Percentiles rank a stretch among this genome's conserved stretches.
phyloP scores from a whole-genome alignment of 1,140 invertebrate genomes.

The Cataglyphis hispanica region DNA sequence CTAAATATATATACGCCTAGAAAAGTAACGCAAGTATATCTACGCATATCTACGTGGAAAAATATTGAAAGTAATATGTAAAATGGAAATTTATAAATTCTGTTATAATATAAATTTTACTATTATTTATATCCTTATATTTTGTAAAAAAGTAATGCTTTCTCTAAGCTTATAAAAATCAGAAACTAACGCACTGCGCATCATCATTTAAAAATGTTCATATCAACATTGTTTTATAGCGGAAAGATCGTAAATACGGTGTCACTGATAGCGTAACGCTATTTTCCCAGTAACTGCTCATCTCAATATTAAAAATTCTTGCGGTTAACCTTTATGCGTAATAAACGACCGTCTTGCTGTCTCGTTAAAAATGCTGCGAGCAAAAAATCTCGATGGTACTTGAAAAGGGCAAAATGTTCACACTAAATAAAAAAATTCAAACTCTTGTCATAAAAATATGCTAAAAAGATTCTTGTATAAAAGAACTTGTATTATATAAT shows the following conservation, averaged over 20 bases:
- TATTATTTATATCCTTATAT: no score
- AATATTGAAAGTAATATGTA: background rate
- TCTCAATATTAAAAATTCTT: conserved; percentile 33
- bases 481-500: background rate
- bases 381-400: background rate
- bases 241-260: background rate
- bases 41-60: background rate
- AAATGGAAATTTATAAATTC: no score
- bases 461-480: background rate
- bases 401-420: background rate
- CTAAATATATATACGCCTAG: background rate
- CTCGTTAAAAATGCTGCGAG: background rate
- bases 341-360: background rate
- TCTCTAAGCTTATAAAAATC: background rate
- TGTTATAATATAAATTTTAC: no score
- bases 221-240: conserved; percentile 7
- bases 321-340: background rate
- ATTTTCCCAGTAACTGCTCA: background rate
- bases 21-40: background rate
- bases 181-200: background rate
- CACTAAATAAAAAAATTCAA: background rate
- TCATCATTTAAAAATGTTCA: background rate
- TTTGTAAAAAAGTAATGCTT: background rate
- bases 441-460: conserved; percentile 5
- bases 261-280: background rate